Evolutionary conservation across 2,888 invertebrate genomes (phyloP), one percentile per base, ranked within the genome.

Genomic region (Colostygia pectinataria): DNA sequence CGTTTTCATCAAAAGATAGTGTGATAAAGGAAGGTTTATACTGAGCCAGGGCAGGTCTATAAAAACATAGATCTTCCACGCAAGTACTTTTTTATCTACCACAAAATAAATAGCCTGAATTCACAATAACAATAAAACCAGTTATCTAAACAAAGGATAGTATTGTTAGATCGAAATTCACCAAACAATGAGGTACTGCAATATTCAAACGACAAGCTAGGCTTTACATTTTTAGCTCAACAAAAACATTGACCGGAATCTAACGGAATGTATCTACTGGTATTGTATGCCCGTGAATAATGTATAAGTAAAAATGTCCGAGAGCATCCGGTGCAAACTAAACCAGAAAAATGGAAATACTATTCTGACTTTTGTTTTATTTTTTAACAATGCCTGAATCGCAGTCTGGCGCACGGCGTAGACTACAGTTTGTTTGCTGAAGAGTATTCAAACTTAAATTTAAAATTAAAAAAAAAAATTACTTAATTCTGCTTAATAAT

Each of bases 311-410:
- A 44, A 51, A 55, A 44, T 45, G 14, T 42, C 33, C 39, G 54
- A 45, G 48, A 54, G 32, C 27, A 46, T 51, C 44, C 49, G 52
- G 33, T 37, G 46, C 38, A 38, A 55, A 41, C 42, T 55, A 50
- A 59, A 57, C 58, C 56, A 55, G 64, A 60, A 65, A 64, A 65
- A 61, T 61, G 61, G 56, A 58, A 63, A 63, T 15, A 18, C 18
- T n/a, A n/a, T n/a, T n/a, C 18, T 18, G 4, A 18, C 4, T 4
- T 18, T 18, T 18, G 18, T 18, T 3, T 18, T 18, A 18, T 18
- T 18, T 18, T n/a, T n/a, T n/a, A n/a, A n/a, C n/a, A n/a, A n/a
- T n/a, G n/a, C n/a, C n/a, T n/a, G n/a, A n/a, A n/a, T n/a, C n/a
- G n/a, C n/a, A n/a, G n/a, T n/a, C n/a, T n/a, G n/a, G n/a, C n/a